Conservation (phyloP, 92 coral and sea anemone species). For the Chrysogorgia sp. region DNA sequence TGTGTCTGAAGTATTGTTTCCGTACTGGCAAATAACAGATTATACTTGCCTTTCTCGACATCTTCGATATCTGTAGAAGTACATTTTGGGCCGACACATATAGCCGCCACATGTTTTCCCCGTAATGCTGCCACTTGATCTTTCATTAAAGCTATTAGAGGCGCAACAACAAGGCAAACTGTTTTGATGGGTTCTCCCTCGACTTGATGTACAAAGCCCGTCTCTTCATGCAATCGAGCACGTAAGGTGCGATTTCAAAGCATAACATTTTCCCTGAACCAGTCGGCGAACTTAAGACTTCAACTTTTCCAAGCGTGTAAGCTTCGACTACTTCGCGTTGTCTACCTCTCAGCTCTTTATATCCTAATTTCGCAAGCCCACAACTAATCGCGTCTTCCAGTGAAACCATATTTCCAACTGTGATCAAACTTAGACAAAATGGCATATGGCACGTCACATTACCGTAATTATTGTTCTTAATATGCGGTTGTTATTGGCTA, state of each 20-base stretch:
- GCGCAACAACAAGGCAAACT: slow-evolving; percentile 16
- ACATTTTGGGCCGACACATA: slow-evolving; percentile 31
- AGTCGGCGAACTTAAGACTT: slow-evolving; percentile 49
- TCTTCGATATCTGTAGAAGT: slow-evolving; percentile 18
- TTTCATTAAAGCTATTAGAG: slow-evolving; percentile 54
- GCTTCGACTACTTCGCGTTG: slow-evolving; percentile 31
- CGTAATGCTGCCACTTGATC: slow-evolving; percentile 46
- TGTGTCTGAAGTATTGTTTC: slow-evolving; percentile 53
- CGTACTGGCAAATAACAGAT: slow-evolving; percentile 56
- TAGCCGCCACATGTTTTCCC: slow-evolving; percentile 37
- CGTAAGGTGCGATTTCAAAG: slow-evolving; percentile 51
- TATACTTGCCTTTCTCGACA: slow-evolving; percentile 22
- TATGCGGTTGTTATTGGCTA: too few relatives aligned
- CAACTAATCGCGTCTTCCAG: neutral
- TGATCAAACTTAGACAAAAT: too few relatives aligned
- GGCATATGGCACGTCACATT: too few relatives aligned
- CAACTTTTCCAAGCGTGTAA: slow-evolving; percentile 30
- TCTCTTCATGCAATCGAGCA: slow-evolving; percentile 6
- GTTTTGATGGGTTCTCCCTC: neutral
- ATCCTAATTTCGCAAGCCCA: neutral
- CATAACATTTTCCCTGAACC: slow-evolving; percentile 48
- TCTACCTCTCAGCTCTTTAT: slow-evolving; percentile 25
- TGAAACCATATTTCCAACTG: too few relatives aligned
- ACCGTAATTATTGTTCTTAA: too few relatives aligned
- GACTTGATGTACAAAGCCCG: slow-evolving; percentile 3